phyloP scores from a whole-genome alignment of 2,888 invertebrate species.

The Seira ritae region DNA sequence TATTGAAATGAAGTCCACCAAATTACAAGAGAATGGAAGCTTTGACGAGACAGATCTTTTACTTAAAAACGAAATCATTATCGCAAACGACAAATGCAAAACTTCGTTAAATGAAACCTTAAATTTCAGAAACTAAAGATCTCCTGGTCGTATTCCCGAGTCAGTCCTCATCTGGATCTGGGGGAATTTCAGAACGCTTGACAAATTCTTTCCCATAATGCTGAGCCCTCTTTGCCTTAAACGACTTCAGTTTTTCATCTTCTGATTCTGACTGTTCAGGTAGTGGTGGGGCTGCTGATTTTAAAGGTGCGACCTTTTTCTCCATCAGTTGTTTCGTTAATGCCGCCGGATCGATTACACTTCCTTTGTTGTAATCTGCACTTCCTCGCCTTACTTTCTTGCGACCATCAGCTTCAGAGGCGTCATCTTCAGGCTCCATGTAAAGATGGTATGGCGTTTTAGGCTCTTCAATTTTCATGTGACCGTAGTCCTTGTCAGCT shows the following conservation, averaged over 20 bases:
- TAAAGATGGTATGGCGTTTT: slow-evolving; percentile 56
- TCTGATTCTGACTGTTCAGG: background rate
- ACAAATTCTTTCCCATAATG: slow-evolving; percentile 53
- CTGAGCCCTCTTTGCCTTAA: slow-evolving; percentile 46
- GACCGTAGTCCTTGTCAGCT: slow-evolving; percentile 60
- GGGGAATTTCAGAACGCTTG: slow-evolving; percentile 5
- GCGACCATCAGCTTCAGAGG: background rate
- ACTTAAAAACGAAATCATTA: too few species aligned
- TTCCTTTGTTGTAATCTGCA: slow-evolving; percentile 37
- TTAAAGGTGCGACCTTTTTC: slow-evolving; percentile 32
- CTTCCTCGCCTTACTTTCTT: slow-evolving; percentile 38
- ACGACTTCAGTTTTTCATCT: slow-evolving; percentile 5
- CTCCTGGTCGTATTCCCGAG: background rate
- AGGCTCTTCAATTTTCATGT: slow-evolving; percentile 61
- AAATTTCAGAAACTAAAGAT: too few species aligned
- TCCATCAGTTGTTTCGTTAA: slow-evolving; percentile 41
- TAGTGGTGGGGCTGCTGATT: slow-evolving; percentile 34
- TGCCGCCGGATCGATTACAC: slow-evolving; percentile 25
- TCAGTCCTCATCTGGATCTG: slow-evolving; percentile 20
- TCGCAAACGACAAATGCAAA: too few species aligned
- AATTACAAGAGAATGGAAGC: too few species aligned
- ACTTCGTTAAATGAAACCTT: too few species aligned
- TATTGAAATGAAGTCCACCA: too few species aligned
- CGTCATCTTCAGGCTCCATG: slow-evolving; percentile 26
- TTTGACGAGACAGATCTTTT: too few species aligned